Evolutionary conservation across 2,113 vertebrate species (phyloP).

Genomic region (Arothron firmamentum): DNA sequence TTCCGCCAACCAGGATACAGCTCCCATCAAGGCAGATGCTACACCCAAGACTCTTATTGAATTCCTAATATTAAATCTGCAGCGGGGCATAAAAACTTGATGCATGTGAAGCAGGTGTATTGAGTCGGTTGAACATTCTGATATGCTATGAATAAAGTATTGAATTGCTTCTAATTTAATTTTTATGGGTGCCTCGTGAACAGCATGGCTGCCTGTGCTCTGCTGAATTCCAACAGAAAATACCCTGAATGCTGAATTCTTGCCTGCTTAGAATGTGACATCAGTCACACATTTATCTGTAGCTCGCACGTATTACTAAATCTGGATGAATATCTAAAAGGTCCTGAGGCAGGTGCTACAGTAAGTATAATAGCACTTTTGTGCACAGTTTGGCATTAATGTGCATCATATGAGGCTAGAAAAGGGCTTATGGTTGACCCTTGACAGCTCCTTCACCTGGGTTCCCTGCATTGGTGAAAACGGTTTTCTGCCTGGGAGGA

Average conservation of each 20-base stretch:
- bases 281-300: neutral
- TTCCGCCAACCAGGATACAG: conserved; percentile 9
- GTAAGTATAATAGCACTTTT: neutral
- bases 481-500: too few relatives aligned
- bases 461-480: too few relatives aligned
- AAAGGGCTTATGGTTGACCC: too few relatives aligned
- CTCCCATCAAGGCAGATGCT: conserved; percentile 16
- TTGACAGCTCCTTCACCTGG: too few relatives aligned
- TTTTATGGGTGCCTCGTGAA: conserved; percentile 39
- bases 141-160: conserved; percentile 30
- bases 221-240: conserved; percentile 29
- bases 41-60: conserved; percentile 34
- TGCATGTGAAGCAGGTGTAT: conserved; percentile 22
- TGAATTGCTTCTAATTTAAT: conserved; percentile 53
- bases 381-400: neutral
- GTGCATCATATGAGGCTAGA: neutral
- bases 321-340: neutral
- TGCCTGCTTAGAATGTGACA: conserved; percentile 14
- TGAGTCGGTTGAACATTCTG: conserved; percentile 49
- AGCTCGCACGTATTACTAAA: neutral
- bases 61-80: conserved; percentile 53
- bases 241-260: conserved; percentile 21
- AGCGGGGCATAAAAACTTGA: conserved; percentile 47
- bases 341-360: neutral
- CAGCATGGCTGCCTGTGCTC: conserved; percentile 16